These are phyloP conservation scores for Poecile montanus DNA, from an alignment of 2,797 vertebrate genomes.

Conservation along the genomic window DNA sequence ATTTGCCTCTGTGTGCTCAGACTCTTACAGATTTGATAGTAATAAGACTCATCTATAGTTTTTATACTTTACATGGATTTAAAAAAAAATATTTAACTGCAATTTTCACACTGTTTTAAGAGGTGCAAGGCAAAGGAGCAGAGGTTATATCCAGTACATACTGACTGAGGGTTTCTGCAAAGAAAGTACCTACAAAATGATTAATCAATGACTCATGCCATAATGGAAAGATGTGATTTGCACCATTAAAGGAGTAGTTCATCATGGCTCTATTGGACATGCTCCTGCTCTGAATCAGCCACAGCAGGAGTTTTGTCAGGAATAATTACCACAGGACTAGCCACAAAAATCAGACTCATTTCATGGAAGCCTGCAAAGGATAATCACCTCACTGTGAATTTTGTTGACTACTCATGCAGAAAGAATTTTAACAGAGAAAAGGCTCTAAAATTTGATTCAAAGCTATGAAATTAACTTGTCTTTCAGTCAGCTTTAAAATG, in stretches of 20 bases:
- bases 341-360: not conserved
- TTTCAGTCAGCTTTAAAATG: not conserved
- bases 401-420: not conserved
- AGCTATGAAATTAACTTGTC: not conserved
- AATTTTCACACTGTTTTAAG: not conserved
- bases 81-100: not conserved
- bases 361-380: not conserved
- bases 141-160: not conserved
- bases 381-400: not conserved
- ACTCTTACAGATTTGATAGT: not conserved
- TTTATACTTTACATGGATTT: not conserved
- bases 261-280: not conserved
- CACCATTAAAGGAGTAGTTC: not conserved
- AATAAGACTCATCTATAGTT: not conserved
- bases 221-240: not conserved
- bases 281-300: not conserved
- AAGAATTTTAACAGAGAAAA: not conserved
- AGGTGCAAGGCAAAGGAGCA: not conserved
- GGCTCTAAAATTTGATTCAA: not conserved
- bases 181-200: not conserved
- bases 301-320: not conserved
- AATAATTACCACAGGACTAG: not conserved
- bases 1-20: not conserved
- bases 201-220: not conserved
- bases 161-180: not conserved